Evolutionary conservation across 2,888 invertebrate species (phyloP).

Genomic region (Nemoura dubitans): DNA sequence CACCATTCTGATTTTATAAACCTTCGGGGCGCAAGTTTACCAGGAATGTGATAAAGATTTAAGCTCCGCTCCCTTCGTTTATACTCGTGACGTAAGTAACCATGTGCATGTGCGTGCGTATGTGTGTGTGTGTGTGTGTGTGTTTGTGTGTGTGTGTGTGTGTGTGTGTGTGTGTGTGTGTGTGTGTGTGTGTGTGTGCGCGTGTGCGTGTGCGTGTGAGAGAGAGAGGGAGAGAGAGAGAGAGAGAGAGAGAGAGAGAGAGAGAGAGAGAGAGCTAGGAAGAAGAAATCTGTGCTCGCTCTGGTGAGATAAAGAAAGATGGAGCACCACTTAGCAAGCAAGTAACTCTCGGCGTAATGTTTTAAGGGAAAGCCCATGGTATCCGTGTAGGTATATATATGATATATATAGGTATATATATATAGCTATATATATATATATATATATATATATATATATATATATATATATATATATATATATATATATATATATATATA

Average conservation of each 20-base stretch:
- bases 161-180: too few relatives aligned
- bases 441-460: too few relatives aligned
- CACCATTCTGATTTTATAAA: background rate
- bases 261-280: slow-evolving; percentile 3
- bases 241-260: too few relatives aligned
- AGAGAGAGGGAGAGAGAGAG: too few relatives aligned
- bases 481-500: too few relatives aligned
- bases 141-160: too few relatives aligned
- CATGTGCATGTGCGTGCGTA: background rate
- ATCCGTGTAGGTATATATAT: background rate
- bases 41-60: slow-evolving; percentile 12
- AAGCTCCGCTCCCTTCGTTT: background rate
- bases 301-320: slow-evolving; percentile 42
- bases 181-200: too few relatives aligned
- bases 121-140: too few relatives aligned
- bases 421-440: too few relatives aligned
- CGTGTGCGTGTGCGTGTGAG: too few relatives aligned
- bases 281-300: background rate
- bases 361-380: slow-evolving; percentile 1
- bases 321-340: slow-evolving; percentile 46
- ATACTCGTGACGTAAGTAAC: background rate
- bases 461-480: too few relatives aligned
- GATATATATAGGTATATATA: too few relatives aligned
- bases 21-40: background rate
- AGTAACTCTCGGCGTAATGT: slow-evolving; percentile 47